phyloP scores from a whole-genome alignment of 2,888 invertebrate species.

The Scrobipalpa atriplicella region DNA sequence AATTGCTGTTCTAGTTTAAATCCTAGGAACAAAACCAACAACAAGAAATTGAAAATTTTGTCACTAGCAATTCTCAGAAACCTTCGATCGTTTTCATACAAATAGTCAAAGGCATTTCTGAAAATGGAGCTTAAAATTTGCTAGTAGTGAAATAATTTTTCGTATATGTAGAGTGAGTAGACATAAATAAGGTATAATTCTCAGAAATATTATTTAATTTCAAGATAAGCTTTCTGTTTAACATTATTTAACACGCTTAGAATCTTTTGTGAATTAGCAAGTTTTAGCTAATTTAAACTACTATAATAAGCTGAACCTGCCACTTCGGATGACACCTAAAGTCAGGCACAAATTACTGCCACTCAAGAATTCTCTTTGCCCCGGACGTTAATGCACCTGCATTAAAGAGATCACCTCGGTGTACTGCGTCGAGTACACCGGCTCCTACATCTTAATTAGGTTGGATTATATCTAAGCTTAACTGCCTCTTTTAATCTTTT shows the following conservation, averaged over 20 bases:
- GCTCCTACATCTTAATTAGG: conserved; percentile 50
- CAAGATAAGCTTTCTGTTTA: neutral
- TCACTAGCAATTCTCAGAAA: no score
- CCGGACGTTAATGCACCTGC: conserved; percentile 52
- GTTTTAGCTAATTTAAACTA: neutral
- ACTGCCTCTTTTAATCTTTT: conserved; percentile 54
- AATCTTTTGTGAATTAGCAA: neutral
- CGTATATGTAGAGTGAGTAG: no score
- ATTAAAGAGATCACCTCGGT: conserved; percentile 47
- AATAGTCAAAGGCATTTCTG: no score
- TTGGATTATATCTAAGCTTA: conserved; percentile 49
- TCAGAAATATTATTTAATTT: neutral
- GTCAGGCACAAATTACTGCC: conserved; percentile 28
- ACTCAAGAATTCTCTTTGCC: conserved; percentile 53
- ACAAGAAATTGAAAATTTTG: no score
- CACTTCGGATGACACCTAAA: neutral
- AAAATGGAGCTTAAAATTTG: no score
- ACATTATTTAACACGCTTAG: neutral
- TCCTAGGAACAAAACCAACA: no score
- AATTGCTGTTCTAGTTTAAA: no score
- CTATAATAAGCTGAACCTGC: conserved; percentile 3
- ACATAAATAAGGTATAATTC: no score
- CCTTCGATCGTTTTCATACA: no score
- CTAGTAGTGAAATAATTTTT: no score
- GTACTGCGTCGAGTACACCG: conserved; percentile 32